phyloP scores from a whole-genome alignment of 2,888 invertebrate genomes.

The Rhabditophanes sp. region DNA sequence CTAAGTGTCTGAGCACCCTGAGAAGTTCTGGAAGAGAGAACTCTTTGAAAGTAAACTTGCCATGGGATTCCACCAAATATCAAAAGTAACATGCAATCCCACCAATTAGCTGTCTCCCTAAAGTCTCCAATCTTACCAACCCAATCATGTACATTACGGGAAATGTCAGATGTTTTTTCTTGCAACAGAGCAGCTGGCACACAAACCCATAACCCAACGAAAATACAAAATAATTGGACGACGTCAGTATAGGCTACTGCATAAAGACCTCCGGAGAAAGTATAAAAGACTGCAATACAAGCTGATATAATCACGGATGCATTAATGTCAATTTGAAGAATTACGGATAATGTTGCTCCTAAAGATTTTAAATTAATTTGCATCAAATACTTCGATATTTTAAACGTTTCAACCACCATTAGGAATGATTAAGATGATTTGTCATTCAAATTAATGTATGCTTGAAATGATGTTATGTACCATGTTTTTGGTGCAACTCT shows the following conservation, averaged over 20 bases:
- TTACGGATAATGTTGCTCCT: conserved; percentile 88
- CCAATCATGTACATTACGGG: conserved; percentile 60
- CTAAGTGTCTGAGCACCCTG: conserved; percentile 78
- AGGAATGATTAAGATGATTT: too few species aligned
- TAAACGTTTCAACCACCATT: too few species aligned
- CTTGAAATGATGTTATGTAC: too few species aligned
- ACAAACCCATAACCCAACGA: conserved; percentile 91
- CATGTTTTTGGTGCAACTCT: too few species aligned
- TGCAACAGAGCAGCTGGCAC: conserved; percentile 85
- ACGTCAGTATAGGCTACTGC: conserved; percentile 97
- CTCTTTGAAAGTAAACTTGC: conserved; percentile 97
- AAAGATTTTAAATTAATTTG: too few species aligned
- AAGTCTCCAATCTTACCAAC: conserved; percentile 60
- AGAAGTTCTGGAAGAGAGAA: conserved; percentile 84
- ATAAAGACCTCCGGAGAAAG: conserved; percentile 73
- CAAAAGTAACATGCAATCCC: conserved; percentile 71
- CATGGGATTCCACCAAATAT: conserved; percentile 91
- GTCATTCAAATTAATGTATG: too few species aligned
- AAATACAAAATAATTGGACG: conserved; percentile 90
- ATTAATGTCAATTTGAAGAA: conserved; percentile 81
- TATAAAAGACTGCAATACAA: conserved; percentile 88
- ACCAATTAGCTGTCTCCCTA: conserved; percentile 62
- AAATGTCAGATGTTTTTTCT: conserved; percentile 63
- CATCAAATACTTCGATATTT: neutral
- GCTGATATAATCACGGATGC: conserved; percentile 85